Evolutionary conservation across 2,797 vertebrate species (phyloP), one percentile per base, ranked within the genome.

Genomic region (Clarias fuscus): DNA sequence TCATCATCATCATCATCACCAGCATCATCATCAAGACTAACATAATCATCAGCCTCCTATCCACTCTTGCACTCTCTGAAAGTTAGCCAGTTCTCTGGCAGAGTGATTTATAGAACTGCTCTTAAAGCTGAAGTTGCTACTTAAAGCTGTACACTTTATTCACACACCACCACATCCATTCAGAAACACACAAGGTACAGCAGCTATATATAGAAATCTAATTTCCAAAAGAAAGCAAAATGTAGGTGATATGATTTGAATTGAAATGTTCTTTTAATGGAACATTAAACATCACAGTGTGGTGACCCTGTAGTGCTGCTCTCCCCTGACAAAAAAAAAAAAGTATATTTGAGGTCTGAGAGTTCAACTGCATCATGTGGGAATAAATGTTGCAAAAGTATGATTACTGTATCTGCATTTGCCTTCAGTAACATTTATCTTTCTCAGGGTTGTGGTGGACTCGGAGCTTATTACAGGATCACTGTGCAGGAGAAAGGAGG

Each of bases 51-150:
- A 68, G 17, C 56, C 43, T 56, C 22, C 22, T 64, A 37, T 80
- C 6, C 27, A 82, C 30, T 14, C 22, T 65, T 2, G 6, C 64
- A 15, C 37, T 65, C 61, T 43, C 24, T 81, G 61, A 81, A 81
- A 37, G 59, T 80, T 64, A 64, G 33, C 13, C 33, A 80, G 61
- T 43, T 64, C 20, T 80, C 59, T 65, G 37, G 15, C 61, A 81
- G 37, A 43, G 18, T 70, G 81, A 70, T 68, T 82, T 58, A 70
- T 70, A 70, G 65, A 20, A 20, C 48, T 70, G 56, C 81, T 70
- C 24, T 30, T 70, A 82, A 82, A 24, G 81, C 65, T 70, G 81
- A 82, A 56, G 65, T 40, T 70, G 18, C 80, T 70, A 64, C 62
- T 37, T 58, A 33, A 82, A 56, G 17, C 20, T 58, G 27, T 33